Conservation (phyloP, 2,797 vertebrate genomes). For the Pyrrhura leucotis region DNA sequence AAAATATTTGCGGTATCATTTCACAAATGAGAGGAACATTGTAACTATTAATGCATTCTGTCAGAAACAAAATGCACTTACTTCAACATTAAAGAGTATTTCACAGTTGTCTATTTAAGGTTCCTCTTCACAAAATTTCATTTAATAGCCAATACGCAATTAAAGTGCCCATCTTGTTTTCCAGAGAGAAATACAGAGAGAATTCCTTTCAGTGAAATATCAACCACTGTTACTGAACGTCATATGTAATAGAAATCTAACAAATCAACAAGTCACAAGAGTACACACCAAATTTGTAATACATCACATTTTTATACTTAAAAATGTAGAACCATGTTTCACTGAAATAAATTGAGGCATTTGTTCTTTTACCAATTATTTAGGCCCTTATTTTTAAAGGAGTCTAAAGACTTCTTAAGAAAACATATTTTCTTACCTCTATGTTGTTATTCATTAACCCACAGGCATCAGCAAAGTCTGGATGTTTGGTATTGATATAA, state of each 20-base stretch:
- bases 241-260: neutral
- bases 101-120: neutral
- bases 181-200: neutral
- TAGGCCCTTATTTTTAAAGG: neutral
- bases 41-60: neutral
- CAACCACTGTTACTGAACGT: neutral
- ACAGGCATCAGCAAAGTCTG: conserved; percentile 97
- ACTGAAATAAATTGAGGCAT: neutral
- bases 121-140: neutral
- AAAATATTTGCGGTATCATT: neutral
- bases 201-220: neutral
- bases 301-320: neutral
- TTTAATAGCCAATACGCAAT: neutral
- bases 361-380: neutral
- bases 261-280: neutral
- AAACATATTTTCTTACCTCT: conserved; percentile 82
- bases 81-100: neutral
- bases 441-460: conserved; percentile 98
- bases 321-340: neutral
- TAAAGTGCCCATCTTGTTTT: neutral
- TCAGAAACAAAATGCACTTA: neutral
- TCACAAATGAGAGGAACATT: neutral
- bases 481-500: conserved; percentile 99
- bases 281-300: neutral
- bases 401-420: neutral